Conservation (phyloP, 2,113 vertebrate species). For the Agapornis roseicollis region DNA sequence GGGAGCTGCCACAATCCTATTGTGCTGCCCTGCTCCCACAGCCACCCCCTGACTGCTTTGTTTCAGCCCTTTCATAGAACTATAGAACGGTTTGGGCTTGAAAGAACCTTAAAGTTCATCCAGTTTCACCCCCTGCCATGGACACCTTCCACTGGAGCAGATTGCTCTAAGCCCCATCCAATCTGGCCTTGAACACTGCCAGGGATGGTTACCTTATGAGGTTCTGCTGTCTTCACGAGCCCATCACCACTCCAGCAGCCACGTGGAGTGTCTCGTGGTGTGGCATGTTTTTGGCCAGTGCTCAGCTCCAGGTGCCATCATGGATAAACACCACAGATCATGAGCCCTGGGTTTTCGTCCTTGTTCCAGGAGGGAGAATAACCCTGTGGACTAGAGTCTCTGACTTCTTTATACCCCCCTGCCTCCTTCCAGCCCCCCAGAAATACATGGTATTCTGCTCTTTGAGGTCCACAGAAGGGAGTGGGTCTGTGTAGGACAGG, state of each 20-base stretch:
- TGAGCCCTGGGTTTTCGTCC: not conserved
- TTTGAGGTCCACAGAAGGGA: not conserved
- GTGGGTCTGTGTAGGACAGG: not conserved
- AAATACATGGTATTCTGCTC: not conserved
- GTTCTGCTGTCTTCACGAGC: not conserved
- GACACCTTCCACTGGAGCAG: not conserved
- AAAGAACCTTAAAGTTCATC: not conserved
- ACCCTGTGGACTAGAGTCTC: not conserved
- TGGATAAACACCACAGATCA: not conserved
- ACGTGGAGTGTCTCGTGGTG: not conserved
- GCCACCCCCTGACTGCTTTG: not conserved
- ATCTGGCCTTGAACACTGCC: not conserved
- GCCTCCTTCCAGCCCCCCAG: not conserved
- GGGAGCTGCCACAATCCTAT: not conserved
- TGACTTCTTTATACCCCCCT: not conserved
- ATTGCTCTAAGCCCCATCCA: no score
- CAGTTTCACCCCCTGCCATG: not conserved
- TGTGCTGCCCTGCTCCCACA: not conserved
- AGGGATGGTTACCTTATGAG: not conserved
- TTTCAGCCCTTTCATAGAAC: not conserved
- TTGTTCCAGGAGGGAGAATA: not conserved
- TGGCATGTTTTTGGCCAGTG: not conserved
- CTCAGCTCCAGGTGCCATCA: accelerated
- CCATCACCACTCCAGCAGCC: not conserved
- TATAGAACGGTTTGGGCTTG: not conserved